A percentile compares a stretch with the other conserved stretches of the same genome.
phyloP scores from a whole-genome alignment of 2,113 vertebrate species.

The Oryzias melastigma region DNA sequence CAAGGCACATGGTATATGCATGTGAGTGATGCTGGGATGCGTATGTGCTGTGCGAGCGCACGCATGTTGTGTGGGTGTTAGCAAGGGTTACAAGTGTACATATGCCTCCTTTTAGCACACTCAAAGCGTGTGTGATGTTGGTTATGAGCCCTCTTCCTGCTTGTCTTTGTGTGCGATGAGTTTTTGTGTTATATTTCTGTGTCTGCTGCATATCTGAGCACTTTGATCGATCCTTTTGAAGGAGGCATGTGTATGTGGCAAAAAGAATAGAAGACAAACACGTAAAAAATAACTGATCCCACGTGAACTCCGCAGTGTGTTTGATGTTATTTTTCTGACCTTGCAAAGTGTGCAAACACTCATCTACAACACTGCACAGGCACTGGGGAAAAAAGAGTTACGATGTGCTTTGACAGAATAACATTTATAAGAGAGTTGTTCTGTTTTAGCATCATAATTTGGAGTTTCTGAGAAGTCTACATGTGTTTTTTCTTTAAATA shows the following conservation, averaged over 20 bases:
- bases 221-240: constrained; percentile 31
- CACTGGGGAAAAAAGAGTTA: constrained; percentile 30
- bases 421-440: constrained; percentile 65
- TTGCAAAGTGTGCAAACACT: constrained; percentile 64
- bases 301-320: constrained; percentile 62
- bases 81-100: constrained; percentile 20
- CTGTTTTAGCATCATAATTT: constrained; percentile 55
- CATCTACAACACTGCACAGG: constrained; percentile 46
- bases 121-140: constrained; percentile 24
- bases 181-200: constrained; percentile 37
- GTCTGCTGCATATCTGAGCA: constrained; percentile 36
- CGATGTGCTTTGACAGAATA: constrained; percentile 58
- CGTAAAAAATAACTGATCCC: constrained; percentile 58
- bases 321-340: constrained; percentile 76
- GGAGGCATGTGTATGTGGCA: constrained; percentile 24
- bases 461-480: constrained; percentile 47
- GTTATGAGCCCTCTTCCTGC: constrained; percentile 37
- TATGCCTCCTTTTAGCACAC: constrained; percentile 36
- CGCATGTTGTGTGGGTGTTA: constrained; percentile 14
- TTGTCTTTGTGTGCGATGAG: constrained; percentile 26
- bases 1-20: constrained; percentile 47
- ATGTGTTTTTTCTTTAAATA: constrained; percentile 1
- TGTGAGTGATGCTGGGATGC: constrained; percentile 48
- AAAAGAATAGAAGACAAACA: constrained; percentile 42
- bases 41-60: constrained; percentile 29